Evolutionary conservation across 2,888 invertebrate species (phyloP).

Genomic region (Cataglyphis livida): DNA sequence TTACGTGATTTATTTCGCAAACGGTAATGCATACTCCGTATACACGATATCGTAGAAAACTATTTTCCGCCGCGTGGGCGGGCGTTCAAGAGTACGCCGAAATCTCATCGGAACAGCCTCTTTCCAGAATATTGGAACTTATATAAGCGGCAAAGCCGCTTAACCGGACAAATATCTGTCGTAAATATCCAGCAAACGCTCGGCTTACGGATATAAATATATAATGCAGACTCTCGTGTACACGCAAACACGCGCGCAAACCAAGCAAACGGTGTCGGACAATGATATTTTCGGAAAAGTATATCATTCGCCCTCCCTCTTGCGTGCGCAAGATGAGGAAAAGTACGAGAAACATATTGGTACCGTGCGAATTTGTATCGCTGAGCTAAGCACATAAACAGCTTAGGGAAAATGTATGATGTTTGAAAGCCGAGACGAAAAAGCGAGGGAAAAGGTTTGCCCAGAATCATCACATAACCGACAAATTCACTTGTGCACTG

Average conservation of each 20-base stretch:
- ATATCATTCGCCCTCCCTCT: conserved; percentile 16
- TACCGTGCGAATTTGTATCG: conserved; percentile 18
- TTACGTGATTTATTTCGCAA: conserved; percentile 30
- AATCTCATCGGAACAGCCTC: conserved; percentile 31
- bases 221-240: conserved; percentile 17
- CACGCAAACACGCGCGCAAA: background rate
- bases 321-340: background rate
- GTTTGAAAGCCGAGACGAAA: background rate
- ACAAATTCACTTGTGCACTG: background rate
- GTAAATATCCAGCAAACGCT: conserved; percentile 61
- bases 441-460: background rate
- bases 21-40: conserved; percentile 27
- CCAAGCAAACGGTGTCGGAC: conserved; percentile 16
- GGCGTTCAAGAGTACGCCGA: background rate
- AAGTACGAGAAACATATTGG: conserved; percentile 46
- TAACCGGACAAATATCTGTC: conserved; percentile 63
- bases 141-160: conserved; percentile 56
- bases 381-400: conserved; percentile 37
- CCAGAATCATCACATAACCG: background rate
- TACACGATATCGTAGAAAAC: conserved; percentile 19
- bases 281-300: conserved; percentile 39
- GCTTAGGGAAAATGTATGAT: background rate
- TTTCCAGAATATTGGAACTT: conserved; percentile 52
- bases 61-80: background rate
- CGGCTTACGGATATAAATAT: conserved; percentile 46